A percentile compares a stretch with the other conserved stretches of the same genome.
Conservation (phyloP, 2,888 invertebrate genomes). For the Troglohyphantes excavatus region DNA sequence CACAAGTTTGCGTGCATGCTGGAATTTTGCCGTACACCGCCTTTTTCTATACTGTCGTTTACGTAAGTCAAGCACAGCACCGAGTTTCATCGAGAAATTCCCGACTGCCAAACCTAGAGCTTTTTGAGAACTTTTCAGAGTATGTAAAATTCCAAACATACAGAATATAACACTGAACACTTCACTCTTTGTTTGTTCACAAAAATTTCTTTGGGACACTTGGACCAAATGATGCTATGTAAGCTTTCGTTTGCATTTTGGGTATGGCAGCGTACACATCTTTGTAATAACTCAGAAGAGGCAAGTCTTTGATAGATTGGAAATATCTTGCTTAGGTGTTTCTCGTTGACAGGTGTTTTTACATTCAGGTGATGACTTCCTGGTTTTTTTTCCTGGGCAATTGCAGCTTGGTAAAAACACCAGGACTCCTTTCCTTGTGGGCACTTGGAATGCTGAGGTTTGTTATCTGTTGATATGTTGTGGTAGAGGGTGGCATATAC, state of each 20-base stretch:
- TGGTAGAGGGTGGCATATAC: background rate
- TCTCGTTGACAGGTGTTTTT: background rate
- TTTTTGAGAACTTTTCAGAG: background rate
- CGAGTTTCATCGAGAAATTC: too few species aligned
- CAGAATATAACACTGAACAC: too few species aligned
- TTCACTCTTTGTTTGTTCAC: background rate
- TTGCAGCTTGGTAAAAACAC: slow-evolving; percentile 29
- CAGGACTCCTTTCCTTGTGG: background rate
- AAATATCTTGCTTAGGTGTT: background rate
- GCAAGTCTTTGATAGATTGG: slow-evolving; percentile 5
- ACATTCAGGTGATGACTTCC: background rate
- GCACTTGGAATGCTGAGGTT: background rate
- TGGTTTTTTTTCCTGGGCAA: background rate
- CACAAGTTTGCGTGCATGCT: too few species aligned
- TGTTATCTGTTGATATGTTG: background rate
- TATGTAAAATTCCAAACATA: background rate
- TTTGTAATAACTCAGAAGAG: background rate
- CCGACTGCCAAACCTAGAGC: background rate
- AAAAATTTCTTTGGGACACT: background rate
- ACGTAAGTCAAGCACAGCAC: too few species aligned
- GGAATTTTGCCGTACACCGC: too few species aligned
- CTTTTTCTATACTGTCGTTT: too few species aligned
- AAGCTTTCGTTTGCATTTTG: background rate
- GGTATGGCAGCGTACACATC: background rate
- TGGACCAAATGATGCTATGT: background rate